Conservation (phyloP, 2,113 vertebrate genomes). For the Salvelinus alpinus region DNA sequence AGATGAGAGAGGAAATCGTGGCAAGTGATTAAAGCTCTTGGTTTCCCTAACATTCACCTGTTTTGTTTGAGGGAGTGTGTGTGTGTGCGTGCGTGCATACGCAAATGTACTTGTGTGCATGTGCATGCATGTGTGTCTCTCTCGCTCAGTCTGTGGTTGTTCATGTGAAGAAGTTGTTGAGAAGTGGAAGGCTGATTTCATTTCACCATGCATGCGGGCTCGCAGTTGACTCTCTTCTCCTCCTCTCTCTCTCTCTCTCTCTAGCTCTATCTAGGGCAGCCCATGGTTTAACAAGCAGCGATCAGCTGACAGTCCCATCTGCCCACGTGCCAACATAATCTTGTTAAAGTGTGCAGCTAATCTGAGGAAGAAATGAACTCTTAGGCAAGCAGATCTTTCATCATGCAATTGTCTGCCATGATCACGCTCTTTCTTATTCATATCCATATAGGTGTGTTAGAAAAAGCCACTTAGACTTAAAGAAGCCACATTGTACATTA, state of each 20-base stretch:
- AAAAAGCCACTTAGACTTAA: too few species aligned
- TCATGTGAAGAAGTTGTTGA: background rate
- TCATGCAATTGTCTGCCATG: constrained; percentile 61
- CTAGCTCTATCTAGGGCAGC: constrained; percentile 71
- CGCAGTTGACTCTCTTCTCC: constrained; percentile 32
- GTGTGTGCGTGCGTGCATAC: background rate
- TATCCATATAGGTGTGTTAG: constrained; percentile 11
- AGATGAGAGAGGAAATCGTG: constrained; percentile 41
- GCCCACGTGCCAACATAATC: constrained; percentile 76
- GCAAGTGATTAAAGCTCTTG: background rate
- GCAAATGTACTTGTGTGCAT: background rate
- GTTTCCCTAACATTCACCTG: constrained; percentile 24
- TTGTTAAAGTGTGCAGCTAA: constrained; percentile 76
- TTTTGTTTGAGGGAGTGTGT: constrained; percentile 18
- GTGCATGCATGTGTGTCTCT: constrained; percentile 7
- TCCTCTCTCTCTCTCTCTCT: constrained; percentile 37
- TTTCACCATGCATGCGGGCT: constrained; percentile 39
- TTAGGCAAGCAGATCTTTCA: constrained; percentile 59
- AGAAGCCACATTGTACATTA: too few species aligned
- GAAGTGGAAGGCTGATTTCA: background rate
- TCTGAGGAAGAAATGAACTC: constrained; percentile 61
- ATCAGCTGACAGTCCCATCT: constrained; percentile 77
- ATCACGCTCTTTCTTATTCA: constrained; percentile 41
- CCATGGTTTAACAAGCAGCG: constrained; percentile 44
- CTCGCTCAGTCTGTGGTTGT: background rate